Evolutionary conservation across 2,797 vertebrate species (phyloP).

Genomic region (Miichthys miiuy): DNA sequence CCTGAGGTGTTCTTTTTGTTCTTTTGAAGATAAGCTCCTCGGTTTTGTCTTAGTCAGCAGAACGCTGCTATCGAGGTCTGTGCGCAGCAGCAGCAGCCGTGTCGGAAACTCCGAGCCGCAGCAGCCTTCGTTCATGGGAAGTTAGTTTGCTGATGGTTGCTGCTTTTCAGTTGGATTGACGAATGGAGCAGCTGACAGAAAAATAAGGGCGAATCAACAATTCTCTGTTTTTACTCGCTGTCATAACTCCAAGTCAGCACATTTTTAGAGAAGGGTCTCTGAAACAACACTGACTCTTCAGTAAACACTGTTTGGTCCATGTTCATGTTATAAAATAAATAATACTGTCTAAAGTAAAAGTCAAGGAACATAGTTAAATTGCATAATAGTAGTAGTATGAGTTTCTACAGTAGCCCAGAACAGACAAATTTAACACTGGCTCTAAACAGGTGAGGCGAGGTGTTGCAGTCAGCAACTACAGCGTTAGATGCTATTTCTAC

Average conservation of each 20-base stretch:
- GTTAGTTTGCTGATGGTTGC: conserved; percentile 68
- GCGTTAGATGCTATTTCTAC: too few species aligned
- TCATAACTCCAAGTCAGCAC: conserved; percentile 12
- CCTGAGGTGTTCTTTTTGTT: conserved; percentile 5
- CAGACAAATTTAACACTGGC: too few species aligned
- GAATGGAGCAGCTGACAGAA: conserved; percentile 30
- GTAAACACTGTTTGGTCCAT: not conserved
- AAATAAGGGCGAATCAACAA: conserved; percentile 51
- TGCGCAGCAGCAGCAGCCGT: not conserved
- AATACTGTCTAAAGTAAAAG: too few species aligned
- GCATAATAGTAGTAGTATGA: too few species aligned
- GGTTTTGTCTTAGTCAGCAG: not conserved
- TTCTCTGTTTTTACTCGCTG: conserved; percentile 1
- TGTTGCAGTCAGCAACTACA: too few species aligned
- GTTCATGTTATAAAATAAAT: not conserved
- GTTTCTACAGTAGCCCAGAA: too few species aligned
- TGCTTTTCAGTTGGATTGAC: conserved; percentile 51
- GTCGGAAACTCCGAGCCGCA: conserved; percentile 30
- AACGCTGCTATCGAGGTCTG: not conserved
- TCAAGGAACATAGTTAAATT: too few species aligned
- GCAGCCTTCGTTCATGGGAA: conserved; percentile 59
- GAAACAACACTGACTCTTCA: not conserved
- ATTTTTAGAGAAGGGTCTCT: not conserved
- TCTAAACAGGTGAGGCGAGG: too few species aligned
- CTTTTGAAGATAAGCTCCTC: not conserved